phyloP scores from a whole-genome alignment of 2,888 invertebrate genomes.

The Perizoma affinitatum region DNA sequence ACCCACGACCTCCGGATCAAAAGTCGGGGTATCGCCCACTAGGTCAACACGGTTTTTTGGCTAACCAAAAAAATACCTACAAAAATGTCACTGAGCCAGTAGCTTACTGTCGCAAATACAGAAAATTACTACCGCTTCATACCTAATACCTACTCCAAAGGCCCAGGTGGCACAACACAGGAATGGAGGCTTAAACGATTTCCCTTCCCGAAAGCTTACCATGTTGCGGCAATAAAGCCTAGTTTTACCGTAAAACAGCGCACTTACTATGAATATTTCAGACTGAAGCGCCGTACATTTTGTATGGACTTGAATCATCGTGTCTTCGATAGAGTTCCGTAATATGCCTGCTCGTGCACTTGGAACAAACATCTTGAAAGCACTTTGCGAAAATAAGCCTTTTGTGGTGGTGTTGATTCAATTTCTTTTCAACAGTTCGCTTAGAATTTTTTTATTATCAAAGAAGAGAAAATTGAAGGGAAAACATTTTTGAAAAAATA shows the following conservation, averaged over 20 bases:
- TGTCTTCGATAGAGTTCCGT: constrained; percentile 33
- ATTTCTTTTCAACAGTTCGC: constrained; percentile 21
- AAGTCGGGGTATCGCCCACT: too few species aligned
- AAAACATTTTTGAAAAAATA: too few species aligned
- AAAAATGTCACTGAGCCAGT: constrained; percentile 34
- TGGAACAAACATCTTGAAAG: constrained; percentile 30
- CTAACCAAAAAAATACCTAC: constrained; percentile 24
- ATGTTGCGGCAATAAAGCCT: constrained; percentile 61
- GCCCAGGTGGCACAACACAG: constrained; percentile 67
- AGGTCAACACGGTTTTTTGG: too few species aligned
- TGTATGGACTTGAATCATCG: constrained; percentile 35
- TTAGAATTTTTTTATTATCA: constrained; percentile 11
- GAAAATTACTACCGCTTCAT: constrained; percentile 57
- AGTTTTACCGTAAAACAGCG: constrained; percentile 53
- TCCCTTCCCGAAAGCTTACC: constrained; percentile 56
- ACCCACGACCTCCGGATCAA: too few species aligned
- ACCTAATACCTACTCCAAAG: constrained; percentile 51
- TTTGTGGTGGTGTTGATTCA: constrained; percentile 25
- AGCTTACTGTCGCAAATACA: constrained; percentile 39
- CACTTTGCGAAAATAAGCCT: constrained; percentile 26
- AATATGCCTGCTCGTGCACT: constrained; percentile 28
- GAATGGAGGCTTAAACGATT: constrained; percentile 70
- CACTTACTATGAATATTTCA: constrained; percentile 47
- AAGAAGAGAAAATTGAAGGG: constrained; percentile 2
- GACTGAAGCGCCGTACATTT: constrained; percentile 30